Evolutionary conservation across 2,888 invertebrate species (phyloP).

Genomic region (Rotaria socialis): DNA sequence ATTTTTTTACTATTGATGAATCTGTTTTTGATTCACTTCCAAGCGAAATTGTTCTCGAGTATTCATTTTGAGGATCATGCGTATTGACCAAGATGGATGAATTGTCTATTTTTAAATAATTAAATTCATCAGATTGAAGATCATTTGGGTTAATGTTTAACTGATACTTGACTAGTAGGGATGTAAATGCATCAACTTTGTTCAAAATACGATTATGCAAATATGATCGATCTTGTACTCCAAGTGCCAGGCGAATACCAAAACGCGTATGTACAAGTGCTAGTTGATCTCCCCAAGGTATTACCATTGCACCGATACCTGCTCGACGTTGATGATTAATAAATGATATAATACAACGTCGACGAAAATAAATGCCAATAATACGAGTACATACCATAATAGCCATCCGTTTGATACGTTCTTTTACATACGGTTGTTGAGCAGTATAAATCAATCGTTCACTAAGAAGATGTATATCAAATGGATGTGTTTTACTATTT

Average conservation of each 20-base stretch:
- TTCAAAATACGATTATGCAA: neutral
- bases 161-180: neutral
- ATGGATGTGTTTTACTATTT: neutral
- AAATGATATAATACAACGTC: neutral
- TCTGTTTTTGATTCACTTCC: neutral
- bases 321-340: neutral
- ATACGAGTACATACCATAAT: neutral
- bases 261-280: neutral
- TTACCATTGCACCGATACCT: neutral
- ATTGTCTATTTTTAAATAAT: neutral
- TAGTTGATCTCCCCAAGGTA: neutral
- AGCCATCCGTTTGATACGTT: constrained; percentile 1
- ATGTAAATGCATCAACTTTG: neutral
- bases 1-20: neutral
- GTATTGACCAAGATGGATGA: neutral
- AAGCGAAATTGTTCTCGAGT: neutral
- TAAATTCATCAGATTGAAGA: neutral
- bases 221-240: neutral
- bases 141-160: neutral
- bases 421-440: neutral
- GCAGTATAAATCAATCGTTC: neutral
- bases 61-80: neutral
- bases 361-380: neutral
- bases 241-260: neutral
- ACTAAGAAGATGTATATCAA: neutral